Base-by-base conservation (phyloP, 2,797 vertebrate species). In the Mycteria americana region DNA sequence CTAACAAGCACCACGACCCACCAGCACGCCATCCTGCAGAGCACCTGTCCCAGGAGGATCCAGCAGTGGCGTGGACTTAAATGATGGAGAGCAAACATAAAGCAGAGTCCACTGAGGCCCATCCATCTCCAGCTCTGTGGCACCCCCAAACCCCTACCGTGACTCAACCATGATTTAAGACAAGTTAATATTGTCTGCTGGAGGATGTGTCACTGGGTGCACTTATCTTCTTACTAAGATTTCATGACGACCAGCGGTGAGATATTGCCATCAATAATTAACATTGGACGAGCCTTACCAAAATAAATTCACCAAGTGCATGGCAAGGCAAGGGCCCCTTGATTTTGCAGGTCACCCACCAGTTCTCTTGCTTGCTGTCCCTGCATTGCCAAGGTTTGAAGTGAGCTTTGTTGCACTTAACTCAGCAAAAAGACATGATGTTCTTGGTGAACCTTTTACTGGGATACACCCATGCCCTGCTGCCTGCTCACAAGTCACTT, bases 1-100 rank as follows among this genome's bases (percentile, higher is more conserved):
- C 60, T 21, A 24, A 27, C 11, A n/a, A 65, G 41, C 63, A 48
- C 35, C 3, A 0, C 0, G 1, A 31, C 19, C 48, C 31, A 9
- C 54, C 1, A 0, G 18, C 31, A 18, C 27, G 9, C 54, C 6
- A 0, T n/a, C 43, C 30, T 51, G 50, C 75, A 68, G 21, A 50
- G 12, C 6, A 3, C 35, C 69, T 67, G 6, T n/a, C 46, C 46
- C 56, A 70, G 43, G 12, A 35, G 31, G 35, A 53, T 4, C 76
- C 77, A 65, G 13, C 5, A 2, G 27, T 35, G 31, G 25, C 31
- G 1, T 4, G 23, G 56, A 30, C 39, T 48, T 69, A 19, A 74
- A 54, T 5, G 24, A 4, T 13, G 39, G 30, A 82, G 63, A 60
- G 2, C 35, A 64, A 81, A 33, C 0, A 5, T 13, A 57, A 54